Evolutionary conservation across 2,113 vertebrate genomes (phyloP), one percentile per base, ranked within the genome.

Genomic region (Pyxicephalus adspersus): DNA sequence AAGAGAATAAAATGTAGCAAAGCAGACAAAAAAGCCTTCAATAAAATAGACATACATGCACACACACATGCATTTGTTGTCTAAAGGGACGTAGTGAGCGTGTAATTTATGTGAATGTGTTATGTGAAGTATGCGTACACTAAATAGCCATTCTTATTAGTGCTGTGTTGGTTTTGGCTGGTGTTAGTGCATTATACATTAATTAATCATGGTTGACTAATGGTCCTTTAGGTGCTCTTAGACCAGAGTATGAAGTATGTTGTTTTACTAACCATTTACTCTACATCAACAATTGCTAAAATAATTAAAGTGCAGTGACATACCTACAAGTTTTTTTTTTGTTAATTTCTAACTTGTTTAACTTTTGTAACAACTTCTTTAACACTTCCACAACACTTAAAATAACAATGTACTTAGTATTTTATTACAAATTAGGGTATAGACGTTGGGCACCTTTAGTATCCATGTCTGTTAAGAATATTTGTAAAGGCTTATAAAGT

Each of bases 81-180:
- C 70, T 73, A 52, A 58, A 31, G 31, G 52, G 70, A 31, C 45
- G 57, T 73, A 73, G 28, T 34, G 45, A 73, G 54, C 28, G 20
- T 73, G 52, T 73, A 73, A 57, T 73, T 73, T 73, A 73, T 73
- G 70, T 57, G 52, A 73, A 57, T 73, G 54, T 57, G 58, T 58
- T 58, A 52, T 34, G n/a, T 73, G 38, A 45, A 45, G 8, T 45
- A 45, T 45, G 38, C 38, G 11, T 45, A 45, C 38, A 22, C 54
- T 22, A 26, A 57, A 54, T 52, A 55, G 25, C 26, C 18, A 55
- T 72, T 57, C 18, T 28, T 20, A 29, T 28, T 13, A 26, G 16
- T 72, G 51, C 22, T n/a, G 9, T 71, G 70, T 73, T 73, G 25
- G 57, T 73, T 73, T 57, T 73, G 70, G 52, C 70, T 55, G 0